phyloP scores from a whole-genome alignment of 2,888 invertebrate species.

The Ectropis crepuscularia region DNA sequence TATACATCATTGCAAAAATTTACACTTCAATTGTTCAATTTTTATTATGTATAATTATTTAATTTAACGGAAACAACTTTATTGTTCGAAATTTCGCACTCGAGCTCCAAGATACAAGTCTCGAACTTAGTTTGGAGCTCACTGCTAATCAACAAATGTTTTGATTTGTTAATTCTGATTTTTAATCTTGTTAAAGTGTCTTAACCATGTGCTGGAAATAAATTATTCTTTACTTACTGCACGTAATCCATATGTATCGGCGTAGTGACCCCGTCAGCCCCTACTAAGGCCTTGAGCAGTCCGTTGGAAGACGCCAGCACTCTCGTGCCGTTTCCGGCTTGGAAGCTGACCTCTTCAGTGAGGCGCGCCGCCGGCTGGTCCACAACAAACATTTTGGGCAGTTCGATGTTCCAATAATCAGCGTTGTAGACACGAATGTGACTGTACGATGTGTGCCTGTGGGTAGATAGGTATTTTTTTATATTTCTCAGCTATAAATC shows the following conservation, averaged over 20 bases:
- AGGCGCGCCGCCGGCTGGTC: conserved; percentile 64
- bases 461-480: not conserved
- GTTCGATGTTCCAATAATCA: conserved; percentile 71
- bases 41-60: too few relatives aligned
- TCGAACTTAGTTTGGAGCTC: too few relatives aligned
- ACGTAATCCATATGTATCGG: conserved; percentile 92
- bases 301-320: conserved; percentile 89
- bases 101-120: too few relatives aligned
- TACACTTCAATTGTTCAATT: too few relatives aligned
- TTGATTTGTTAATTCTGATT: too few relatives aligned
- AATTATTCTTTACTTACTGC: conserved; percentile 82
- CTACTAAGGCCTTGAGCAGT: conserved; percentile 88
- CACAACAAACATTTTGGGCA: conserved; percentile 75
- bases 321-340: conserved; percentile 63
- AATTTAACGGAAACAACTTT: too few relatives aligned
- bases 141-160: too few relatives aligned
- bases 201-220: too few relatives aligned
- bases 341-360: conserved; percentile 65
- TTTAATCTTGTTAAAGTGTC: too few relatives aligned
- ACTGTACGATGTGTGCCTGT: conserved; percentile 80
- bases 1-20: too few relatives aligned
- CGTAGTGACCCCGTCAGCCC: conserved; percentile 59
- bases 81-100: too few relatives aligned
- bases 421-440: conserved; percentile 83
- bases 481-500: too few relatives aligned